Evolutionary conservation across 37 sponge, comb jelly and placozoan genomes (phyloP), one percentile per base, ranked within the genome.

Genomic region (Beroe ovata): DNA sequence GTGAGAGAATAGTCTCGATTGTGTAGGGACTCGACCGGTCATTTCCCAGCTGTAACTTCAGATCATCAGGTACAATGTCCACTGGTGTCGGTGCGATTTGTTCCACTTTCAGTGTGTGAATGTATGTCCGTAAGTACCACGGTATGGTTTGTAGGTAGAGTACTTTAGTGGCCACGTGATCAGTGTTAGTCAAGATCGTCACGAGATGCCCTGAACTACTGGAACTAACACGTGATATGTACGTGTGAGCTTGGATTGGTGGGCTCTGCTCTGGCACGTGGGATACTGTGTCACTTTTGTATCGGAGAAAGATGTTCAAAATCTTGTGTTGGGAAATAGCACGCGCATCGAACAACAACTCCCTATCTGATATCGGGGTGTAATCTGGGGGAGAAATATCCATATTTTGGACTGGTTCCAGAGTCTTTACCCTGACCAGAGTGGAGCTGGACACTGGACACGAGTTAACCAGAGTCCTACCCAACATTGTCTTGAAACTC

Each of bases 61-160:
- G 92, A 25, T 90, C 47, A 8, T 60, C 40, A 11, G 22, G 33
- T 1, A 3, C 8, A 14, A 62, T 21, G 1, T 19, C 11, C n/a
- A 21, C 4, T 21, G 21, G 19, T 14, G 40, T 23, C 0, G 42
- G 60, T 26, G 33, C 32, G 19, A 40, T 69, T 0, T 89, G 71
- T 40, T 38, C 61, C 14, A 89, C 60, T 19, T 39, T 72, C 21
- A 97, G 77, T 0, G 96, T 95, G 94, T 95, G 96, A 11, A 93
- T 38, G 88, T 89, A 94, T 35, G 95, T 54, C 16, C 99, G 90
- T 58, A 93, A 91, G 90, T 91, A 97, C 99, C 99, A 97, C 2
- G 99, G 99, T 19, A 97, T 91, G 89, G 93, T 93, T 72, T 77
- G 84, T 19, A 77, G 25, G 47, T 77, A 77, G 4, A 77, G 84